Conservation (phyloP, 2,113 vertebrate species). For the Brachionichthys hirsutus region DNA sequence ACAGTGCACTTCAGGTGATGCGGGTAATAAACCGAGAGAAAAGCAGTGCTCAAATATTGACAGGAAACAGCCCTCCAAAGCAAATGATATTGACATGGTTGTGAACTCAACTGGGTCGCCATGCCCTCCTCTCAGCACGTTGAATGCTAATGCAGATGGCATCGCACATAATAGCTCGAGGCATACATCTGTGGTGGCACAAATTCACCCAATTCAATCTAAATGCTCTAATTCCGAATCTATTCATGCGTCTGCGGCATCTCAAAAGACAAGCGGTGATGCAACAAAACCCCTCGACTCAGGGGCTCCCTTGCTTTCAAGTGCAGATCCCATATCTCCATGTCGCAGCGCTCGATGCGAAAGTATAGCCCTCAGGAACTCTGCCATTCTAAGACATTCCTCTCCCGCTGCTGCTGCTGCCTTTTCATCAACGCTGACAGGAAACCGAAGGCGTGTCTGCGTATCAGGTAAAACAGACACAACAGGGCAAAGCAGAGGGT, state of each 20-base stretch:
- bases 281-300: slow-evolving; percentile 16
- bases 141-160: slow-evolving; percentile 22
- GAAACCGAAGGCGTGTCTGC: slow-evolving; percentile 24
- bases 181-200: background rate
- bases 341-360: slow-evolving; percentile 2
- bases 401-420: background rate
- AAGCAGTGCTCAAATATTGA: background rate
- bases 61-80: slow-evolving; percentile 9
- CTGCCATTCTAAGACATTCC: slow-evolving; percentile 16
- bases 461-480: slow-evolving; percentile 14
- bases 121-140: background rate
- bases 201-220: background rate
- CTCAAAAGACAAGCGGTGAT: slow-evolving; percentile 2
- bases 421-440: slow-evolving; percentile 6
- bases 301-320: background rate
- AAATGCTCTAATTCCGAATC: slow-evolving; percentile 35
- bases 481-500: slow-evolving; percentile 6
- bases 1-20: background rate
- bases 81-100: slow-evolving; percentile 7
- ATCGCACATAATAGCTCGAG: background rate
- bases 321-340: slow-evolving; percentile 7
- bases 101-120: background rate
- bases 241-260: slow-evolving; percentile 7
- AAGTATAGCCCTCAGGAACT: slow-evolving; percentile 34
- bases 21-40: background rate